These are phyloP conservation scores for Drosophila novamexicana DNA, from an alignment of 1,140 invertebrate species.

Conservation along the genomic window DNA sequence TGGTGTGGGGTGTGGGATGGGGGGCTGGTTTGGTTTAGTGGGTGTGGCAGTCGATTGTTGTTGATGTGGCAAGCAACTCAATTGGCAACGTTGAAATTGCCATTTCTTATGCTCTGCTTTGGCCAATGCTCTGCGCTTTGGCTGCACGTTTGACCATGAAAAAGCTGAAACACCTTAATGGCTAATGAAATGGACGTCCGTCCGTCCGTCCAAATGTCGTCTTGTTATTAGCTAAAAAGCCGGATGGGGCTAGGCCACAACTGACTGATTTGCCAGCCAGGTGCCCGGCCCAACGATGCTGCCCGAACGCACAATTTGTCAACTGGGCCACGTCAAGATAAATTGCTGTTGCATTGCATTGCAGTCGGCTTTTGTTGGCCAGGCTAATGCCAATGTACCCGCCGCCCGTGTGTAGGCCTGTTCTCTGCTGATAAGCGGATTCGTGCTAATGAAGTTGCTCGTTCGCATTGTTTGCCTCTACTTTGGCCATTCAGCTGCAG, in stretches of 20 bases:
- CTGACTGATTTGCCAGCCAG: too few species aligned
- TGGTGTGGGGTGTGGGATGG: background rate
- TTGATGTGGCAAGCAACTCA: slow-evolving; percentile 10
- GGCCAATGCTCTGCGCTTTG: slow-evolving; percentile 3
- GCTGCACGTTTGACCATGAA: slow-evolving; percentile 74
- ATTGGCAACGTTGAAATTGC: slow-evolving; percentile 30
- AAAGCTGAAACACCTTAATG: slow-evolving; percentile 76
- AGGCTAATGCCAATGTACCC: background rate
- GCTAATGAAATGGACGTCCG: slow-evolving; percentile 44
- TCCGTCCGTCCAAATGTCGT: slow-evolving; percentile 24
- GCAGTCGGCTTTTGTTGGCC: slow-evolving; percentile 28
- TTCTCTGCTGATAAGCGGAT: slow-evolving; percentile 50
- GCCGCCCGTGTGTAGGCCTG: background rate
- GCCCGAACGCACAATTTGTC: slow-evolving; percentile 69
- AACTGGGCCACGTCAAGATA: slow-evolving; percentile 51
- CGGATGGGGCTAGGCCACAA: slow-evolving; percentile 43
- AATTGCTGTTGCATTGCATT: slow-evolving; percentile 48
- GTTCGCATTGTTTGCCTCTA: slow-evolving; percentile 54
- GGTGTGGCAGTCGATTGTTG: slow-evolving; percentile 1
- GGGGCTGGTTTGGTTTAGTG: background rate
- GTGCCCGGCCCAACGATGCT: slow-evolving; percentile 26
- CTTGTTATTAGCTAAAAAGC: slow-evolving; percentile 65
- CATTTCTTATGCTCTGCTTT: slow-evolving; percentile 5
- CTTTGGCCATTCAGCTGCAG: slow-evolving; percentile 25
- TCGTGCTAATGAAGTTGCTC: slow-evolving; percentile 62